These are phyloP conservation scores for Chymomyza fuscimana DNA, from an alignment of 2,888 invertebrate genomes.

Conservation along the genomic window DNA sequence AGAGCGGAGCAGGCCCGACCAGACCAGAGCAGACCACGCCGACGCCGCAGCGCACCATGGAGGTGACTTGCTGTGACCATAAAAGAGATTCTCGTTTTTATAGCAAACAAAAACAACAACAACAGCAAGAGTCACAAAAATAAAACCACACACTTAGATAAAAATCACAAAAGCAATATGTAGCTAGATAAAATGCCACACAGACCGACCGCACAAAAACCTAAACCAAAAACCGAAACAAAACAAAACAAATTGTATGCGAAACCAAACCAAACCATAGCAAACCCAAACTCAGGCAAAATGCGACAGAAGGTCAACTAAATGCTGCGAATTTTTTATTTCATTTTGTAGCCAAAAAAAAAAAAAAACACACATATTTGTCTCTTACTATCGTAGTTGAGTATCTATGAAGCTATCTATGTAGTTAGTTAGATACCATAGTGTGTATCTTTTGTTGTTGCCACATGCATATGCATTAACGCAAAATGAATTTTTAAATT, in stretches of 20 bases:
- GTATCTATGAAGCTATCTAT: background rate
- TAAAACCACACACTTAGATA: constrained; percentile 73
- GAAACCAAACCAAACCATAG: background rate
- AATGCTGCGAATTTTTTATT: constrained; percentile 63
- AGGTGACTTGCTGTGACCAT: constrained; percentile 72
- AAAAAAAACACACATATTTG: constrained; percentile 11
- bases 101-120: constrained; percentile 44
- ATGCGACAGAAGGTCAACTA: constrained; percentile 66
- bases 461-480: constrained; percentile 16
- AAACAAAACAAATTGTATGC: constrained; percentile 30
- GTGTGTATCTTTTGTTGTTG: constrained; percentile 9
- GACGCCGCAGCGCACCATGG: constrained; percentile 19
- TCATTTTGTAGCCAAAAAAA: constrained; percentile 19
- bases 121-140: constrained; percentile 54
- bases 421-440: background rate
- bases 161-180: constrained; percentile 78
- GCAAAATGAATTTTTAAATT: constrained; percentile 22
- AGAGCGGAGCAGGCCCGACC: constrained; percentile 17
- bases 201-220: constrained; percentile 22
- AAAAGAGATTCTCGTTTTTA: constrained; percentile 67
- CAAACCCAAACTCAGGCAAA: constrained; percentile 21
- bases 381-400: background rate
- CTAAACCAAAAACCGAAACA: constrained; percentile 46
- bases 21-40: constrained; percentile 24
- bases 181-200: constrained; percentile 76